A percentile compares a stretch with the other conserved stretches of the same genome.
phyloP scores from a whole-genome alignment of 2,888 invertebrate species.

The Lochmaea capreae region DNA sequence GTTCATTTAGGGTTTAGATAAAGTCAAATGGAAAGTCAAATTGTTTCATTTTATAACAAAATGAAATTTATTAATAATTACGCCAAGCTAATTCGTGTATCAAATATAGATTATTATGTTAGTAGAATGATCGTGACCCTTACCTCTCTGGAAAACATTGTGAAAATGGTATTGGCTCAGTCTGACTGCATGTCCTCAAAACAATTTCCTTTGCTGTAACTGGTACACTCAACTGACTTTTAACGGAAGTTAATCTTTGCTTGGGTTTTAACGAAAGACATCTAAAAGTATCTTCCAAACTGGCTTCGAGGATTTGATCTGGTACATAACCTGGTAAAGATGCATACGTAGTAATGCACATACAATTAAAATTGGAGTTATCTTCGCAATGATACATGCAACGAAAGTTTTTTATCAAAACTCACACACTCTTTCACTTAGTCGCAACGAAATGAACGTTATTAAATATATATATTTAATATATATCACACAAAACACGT shows the following conservation, averaged over 20 bases:
- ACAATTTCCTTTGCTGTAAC: constrained; percentile 66
- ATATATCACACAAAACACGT: constrained; percentile 17
- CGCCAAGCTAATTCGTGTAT: no score
- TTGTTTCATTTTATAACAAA: not conserved
- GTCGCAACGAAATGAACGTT: constrained; percentile 14
- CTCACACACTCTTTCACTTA: constrained; percentile 15
- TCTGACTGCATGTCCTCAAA: constrained; percentile 77
- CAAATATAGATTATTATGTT: no score
- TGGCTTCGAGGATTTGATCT: constrained; percentile 46
- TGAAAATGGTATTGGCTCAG: constrained; percentile 72
- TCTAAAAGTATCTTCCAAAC: constrained; percentile 52
- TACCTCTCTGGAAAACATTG: constrained; percentile 76
- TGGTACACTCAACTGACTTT: constrained; percentile 35
- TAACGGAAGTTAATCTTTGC: constrained; percentile 13
- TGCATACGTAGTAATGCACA: constrained; percentile 55
- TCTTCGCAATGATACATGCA: constrained; percentile 52
- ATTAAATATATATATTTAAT: constrained; percentile 1
- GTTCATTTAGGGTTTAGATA: not conserved
- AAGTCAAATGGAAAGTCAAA: not conserved
- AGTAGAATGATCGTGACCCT: constrained; percentile 55
- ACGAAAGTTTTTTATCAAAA: constrained; percentile 23
- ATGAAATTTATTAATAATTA: not conserved
- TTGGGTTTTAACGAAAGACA: constrained; percentile 49
- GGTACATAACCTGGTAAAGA: constrained; percentile 57
- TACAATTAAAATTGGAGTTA: constrained; percentile 49